phyloP scores from a whole-genome alignment of 2,797 vertebrate species.

The Sebastes glaucus region DNA sequence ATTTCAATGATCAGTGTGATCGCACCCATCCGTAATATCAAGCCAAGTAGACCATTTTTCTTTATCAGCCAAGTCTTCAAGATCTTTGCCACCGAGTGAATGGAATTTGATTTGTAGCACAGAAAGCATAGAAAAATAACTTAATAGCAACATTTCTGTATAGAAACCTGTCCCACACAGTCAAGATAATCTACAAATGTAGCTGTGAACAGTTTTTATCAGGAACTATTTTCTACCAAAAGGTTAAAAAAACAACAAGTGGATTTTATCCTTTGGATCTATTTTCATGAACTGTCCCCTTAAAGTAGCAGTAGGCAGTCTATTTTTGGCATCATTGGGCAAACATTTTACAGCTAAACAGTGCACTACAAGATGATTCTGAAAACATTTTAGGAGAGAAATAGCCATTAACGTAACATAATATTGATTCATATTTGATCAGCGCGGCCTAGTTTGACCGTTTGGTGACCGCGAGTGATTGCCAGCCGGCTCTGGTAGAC shows the following conservation, averaged over 20 bases:
- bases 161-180: not conserved
- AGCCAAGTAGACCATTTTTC: not conserved
- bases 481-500: no score
- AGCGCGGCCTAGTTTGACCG: no score
- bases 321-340: no score
- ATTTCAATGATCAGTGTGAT: not conserved
- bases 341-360: no score
- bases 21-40: not conserved
- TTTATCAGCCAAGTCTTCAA: not conserved
- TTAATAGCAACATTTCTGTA: not conserved
- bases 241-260: not conserved
- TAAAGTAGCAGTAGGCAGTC: no score
- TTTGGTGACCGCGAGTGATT: no score
- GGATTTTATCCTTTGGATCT: not conserved
- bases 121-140: not conserved
- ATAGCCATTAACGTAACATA: no score
- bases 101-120: not conserved
- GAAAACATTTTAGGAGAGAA: no score
- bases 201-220: not conserved
- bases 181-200: not conserved
- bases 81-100: not conserved
- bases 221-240: not conserved
- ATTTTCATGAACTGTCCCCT: not conserved
- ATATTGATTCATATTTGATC: no score
- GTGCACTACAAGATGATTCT: no score